Conservation (phyloP, 2,888 invertebrate genomes). For the Idaea biselata region DNA sequence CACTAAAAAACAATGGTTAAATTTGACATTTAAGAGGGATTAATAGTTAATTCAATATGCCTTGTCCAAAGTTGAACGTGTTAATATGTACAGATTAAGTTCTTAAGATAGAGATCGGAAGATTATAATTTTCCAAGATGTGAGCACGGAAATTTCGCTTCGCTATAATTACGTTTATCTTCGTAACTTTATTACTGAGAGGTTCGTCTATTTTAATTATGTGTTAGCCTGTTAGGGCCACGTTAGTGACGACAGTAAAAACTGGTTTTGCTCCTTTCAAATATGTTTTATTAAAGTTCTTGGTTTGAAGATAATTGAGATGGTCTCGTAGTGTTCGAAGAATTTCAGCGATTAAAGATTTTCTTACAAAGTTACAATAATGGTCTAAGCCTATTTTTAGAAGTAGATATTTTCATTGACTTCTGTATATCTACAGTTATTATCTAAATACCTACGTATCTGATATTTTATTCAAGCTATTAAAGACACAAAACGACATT, state of each 20-base stretch:
- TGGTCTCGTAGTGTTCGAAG: neutral
- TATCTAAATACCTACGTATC: too few species aligned
- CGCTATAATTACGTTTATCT: slow-evolving; percentile 31
- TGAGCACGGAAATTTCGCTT: slow-evolving; percentile 32
- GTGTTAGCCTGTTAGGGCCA: slow-evolving; percentile 9
- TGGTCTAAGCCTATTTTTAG: too few species aligned
- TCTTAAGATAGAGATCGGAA: slow-evolving; percentile 19
- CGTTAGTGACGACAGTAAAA: neutral
- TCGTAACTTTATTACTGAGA: slow-evolving; percentile 30
- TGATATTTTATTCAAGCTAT: too few species aligned
- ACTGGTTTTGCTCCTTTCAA: neutral
- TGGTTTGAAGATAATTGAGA: neutral
- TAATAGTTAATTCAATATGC: slow-evolving; percentile 25
- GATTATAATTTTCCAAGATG: slow-evolving; percentile 42
- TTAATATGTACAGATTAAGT: slow-evolving; percentile 34
- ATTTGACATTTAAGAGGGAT: slow-evolving; percentile 12
- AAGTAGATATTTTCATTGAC: too few species aligned
- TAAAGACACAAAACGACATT: too few species aligned
- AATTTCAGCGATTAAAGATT: neutral
- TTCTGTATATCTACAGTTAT: too few species aligned
- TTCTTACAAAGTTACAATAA: neutral
- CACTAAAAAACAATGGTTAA: neutral
- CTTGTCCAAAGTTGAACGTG: slow-evolving; percentile 26
- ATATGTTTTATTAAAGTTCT: neutral
- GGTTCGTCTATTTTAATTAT: slow-evolving; percentile 27